phyloP scores from a whole-genome alignment of 1,140 invertebrate genomes.

The Apis cerana region DNA sequence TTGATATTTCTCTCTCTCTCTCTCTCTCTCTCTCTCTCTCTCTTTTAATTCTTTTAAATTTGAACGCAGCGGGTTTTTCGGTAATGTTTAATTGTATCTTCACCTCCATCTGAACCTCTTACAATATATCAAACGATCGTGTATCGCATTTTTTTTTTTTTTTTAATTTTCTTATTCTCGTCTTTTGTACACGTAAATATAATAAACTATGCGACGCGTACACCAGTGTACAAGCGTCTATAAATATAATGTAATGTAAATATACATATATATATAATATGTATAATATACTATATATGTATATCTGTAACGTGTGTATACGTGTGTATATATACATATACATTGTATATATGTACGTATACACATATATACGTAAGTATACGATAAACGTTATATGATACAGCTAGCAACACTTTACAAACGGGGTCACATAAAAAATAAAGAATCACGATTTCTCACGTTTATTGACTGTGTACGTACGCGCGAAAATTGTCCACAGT shows the following conservation, averaged over 20 bases:
- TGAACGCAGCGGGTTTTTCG: slow-evolving; percentile 7
- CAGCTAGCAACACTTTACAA: slow-evolving; percentile 63
- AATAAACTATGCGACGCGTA: slow-evolving; percentile 45
- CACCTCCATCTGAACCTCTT: neutral
- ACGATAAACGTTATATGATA: slow-evolving; percentile 46
- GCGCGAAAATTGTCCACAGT: slow-evolving; percentile 9
- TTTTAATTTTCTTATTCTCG: slow-evolving; percentile 10
- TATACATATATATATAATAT: slow-evolving; percentile 33
- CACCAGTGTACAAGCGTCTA: slow-evolving; percentile 45
- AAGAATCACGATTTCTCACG: slow-evolving; percentile 54
- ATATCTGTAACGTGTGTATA: slow-evolving; percentile 40
- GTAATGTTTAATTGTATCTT: slow-evolving; percentile 5
- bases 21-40: slow-evolving; percentile 1
- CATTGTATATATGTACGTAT: slow-evolving; percentile 11
- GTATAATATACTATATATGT: slow-evolving; percentile 46
- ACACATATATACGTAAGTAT: slow-evolving; percentile 23
- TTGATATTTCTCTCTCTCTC: slow-evolving; percentile 16
- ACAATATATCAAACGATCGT: slow-evolving; percentile 15
- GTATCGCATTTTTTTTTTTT: neutral
- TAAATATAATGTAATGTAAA: slow-evolving; percentile 39
- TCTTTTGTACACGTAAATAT: slow-evolving; percentile 37
- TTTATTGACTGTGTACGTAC: slow-evolving; percentile 60
- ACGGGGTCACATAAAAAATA: slow-evolving; percentile 67
- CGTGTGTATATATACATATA: slow-evolving; percentile 6
- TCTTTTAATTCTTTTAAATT: neutral